Evolutionary conservation across 1,140 invertebrate species (phyloP), one percentile per base, ranked within the genome.

Genomic region (Orchestia grillus): DNA sequence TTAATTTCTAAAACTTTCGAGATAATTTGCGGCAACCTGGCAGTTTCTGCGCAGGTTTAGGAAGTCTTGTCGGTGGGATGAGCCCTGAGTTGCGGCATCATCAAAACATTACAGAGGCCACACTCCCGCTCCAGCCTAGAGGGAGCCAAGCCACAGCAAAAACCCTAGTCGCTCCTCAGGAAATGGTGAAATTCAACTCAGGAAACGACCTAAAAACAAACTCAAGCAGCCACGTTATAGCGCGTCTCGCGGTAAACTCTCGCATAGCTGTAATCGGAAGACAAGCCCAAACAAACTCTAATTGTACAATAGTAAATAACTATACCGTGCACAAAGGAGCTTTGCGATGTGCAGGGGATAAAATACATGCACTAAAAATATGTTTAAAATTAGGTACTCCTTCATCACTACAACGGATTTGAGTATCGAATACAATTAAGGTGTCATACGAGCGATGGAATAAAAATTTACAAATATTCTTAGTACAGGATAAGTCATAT

Each of bases 141-240:
- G 15, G 40, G 40, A 47, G 92, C 44, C 41, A 40, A 47, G 92
- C 44, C 41, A 40, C 43, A n/a, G 40, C 92, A 94, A 94, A 94
- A 94, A 94, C 4, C 92, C 1, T 4, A 47, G 92, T 16, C 43
- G 36, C 43, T 47, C 92, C 43, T 44, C 92, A 94, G 92, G 92
- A 94, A 94, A 94, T 94, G 92, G 47, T 94, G 92, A 94, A 94
- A 94, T 45, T 45, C 15, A 44, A 45, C 92, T 94, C 92, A 94
- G 92, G 92, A 94, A 94, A 94, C 92, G 92, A 47, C 92, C 44
- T 47, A 45, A 94, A 94, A 94, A 94, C 92, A 94, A 44, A 40
- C 92, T 47, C 92, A 45, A 45, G 92, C 36, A 94, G 44, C 43
- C 41, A 19, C 43, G 41, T 42, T 90, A 90, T 19, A 90, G 43